These are phyloP conservation scores for Vesta saturnalis DNA, from an alignment of 2,888 invertebrate species.

Conservation along the genomic window DNA sequence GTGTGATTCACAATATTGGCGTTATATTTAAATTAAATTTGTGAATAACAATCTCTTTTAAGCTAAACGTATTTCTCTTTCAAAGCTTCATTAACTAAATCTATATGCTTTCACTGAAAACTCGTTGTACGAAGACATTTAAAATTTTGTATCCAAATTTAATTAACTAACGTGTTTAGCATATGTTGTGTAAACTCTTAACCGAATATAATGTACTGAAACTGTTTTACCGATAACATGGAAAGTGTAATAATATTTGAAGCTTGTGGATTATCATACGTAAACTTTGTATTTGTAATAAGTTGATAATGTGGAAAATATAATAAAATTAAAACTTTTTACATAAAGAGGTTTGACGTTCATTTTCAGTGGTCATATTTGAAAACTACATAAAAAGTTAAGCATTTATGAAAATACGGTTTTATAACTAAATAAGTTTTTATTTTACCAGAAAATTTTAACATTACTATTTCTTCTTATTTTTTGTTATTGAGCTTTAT, in stretches of 20 bases:
- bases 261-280: neutral
- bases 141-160: neutral
- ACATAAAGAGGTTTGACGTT: neutral
- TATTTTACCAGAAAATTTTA: neutral
- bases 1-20: constrained; percentile 7
- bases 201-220: neutral
- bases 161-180: constrained; percentile 1
- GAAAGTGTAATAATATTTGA: neutral
- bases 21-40: constrained; percentile 6
- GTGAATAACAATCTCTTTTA: neutral
- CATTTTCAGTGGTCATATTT: neutral
- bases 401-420: neutral
- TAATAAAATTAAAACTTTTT: neutral
- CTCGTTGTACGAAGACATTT: neutral
- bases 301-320: neutral
- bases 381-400: neutral
- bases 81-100: neutral
- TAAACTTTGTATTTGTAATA: neutral
- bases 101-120: neutral
- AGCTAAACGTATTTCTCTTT: neutral
- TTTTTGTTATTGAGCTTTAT: too few relatives aligned
- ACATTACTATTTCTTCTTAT: neutral
- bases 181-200: neutral
- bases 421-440: neutral
- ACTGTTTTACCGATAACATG: neutral